Percentiles rank a stretch among this genome's conserved stretches.
These are phyloP conservation scores for Drosophila repleta DNA, from an alignment of 1,140 invertebrate genomes.

Conservation along the genomic window DNA sequence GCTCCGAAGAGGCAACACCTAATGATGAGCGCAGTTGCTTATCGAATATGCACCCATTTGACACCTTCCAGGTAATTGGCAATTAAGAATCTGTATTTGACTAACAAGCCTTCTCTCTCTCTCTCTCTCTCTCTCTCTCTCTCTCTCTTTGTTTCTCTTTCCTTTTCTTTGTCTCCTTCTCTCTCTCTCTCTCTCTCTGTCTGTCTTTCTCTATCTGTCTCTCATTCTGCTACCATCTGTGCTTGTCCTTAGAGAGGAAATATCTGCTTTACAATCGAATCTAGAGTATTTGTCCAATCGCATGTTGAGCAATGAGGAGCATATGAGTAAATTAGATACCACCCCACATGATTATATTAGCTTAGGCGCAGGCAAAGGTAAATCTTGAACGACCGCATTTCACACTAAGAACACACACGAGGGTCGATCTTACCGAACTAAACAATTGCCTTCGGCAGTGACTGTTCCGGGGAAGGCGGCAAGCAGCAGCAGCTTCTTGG, in stretches of 20 bases:
- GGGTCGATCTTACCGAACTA: too few relatives aligned
- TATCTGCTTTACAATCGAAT: conserved; percentile 86
- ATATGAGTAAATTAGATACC: conserved; percentile 78
- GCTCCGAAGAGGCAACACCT: conserved; percentile 38
- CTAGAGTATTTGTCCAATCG: conserved; percentile 85
- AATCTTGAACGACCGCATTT: conserved; percentile 25
- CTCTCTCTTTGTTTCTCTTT: background rate
- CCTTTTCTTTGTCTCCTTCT: conserved; percentile 38
- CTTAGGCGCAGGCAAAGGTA: conserved; percentile 80
- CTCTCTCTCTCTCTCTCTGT: conserved; percentile 24
- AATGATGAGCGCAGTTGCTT: conserved; percentile 53
- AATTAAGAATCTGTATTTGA: conserved; percentile 33
- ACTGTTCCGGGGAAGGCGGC: too few relatives aligned
- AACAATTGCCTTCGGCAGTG: too few relatives aligned
- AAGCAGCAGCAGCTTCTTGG: background rate
- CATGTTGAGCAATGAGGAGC: conserved; percentile 83
- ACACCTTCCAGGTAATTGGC: conserved; percentile 50
- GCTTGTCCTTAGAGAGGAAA: conserved; percentile 84
- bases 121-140: conserved; percentile 40
- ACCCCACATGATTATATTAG: conserved; percentile 74
- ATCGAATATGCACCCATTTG: conserved; percentile 44
- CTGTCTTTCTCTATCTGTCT: conserved; percentile 21
- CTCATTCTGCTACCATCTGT: background rate
- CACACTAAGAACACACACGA: conserved; percentile 9
- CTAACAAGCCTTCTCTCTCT: conserved; percentile 43